phyloP scores from a whole-genome alignment of 1,140 invertebrate species.

The Heliconius congener region DNA sequence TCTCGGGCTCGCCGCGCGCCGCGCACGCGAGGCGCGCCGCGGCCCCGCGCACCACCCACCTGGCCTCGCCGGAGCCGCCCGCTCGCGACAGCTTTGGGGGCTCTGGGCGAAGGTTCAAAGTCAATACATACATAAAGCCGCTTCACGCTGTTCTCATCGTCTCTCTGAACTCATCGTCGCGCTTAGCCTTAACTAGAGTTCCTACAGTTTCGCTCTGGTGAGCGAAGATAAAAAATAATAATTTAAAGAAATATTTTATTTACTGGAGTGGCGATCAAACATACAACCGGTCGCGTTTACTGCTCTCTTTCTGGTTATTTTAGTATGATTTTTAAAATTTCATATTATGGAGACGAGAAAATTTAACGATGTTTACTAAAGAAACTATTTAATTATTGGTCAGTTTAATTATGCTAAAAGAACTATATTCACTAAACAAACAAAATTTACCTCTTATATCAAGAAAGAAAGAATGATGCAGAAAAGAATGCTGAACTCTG shows the following conservation, averaged over 20 bases:
- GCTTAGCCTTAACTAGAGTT: too few species aligned
- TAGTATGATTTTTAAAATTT: too few species aligned
- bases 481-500: constrained; percentile 88
- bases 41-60: constrained; percentile 71
- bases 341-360: too few species aligned
- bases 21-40: constrained; percentile 61
- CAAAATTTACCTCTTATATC: constrained; percentile 86
- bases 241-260: too few species aligned
- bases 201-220: too few species aligned
- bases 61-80: constrained; percentile 60
- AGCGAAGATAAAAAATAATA: too few species aligned
- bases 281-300: too few species aligned
- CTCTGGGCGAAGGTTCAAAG: constrained; percentile 42
- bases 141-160: too few species aligned
- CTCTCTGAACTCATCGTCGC: too few species aligned
- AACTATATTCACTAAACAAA: neutral
- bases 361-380: neutral
- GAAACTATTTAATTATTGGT: neutral
- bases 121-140: neutral
- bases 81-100: constrained; percentile 63
- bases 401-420: too few species aligned
- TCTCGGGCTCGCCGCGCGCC: constrained; percentile 70
- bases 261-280: too few species aligned
- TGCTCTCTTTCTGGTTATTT: too few species aligned
- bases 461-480: constrained; percentile 89